phyloP scores from a whole-genome alignment of 2,113 vertebrate species.

The Peromyscus maniculatus region DNA sequence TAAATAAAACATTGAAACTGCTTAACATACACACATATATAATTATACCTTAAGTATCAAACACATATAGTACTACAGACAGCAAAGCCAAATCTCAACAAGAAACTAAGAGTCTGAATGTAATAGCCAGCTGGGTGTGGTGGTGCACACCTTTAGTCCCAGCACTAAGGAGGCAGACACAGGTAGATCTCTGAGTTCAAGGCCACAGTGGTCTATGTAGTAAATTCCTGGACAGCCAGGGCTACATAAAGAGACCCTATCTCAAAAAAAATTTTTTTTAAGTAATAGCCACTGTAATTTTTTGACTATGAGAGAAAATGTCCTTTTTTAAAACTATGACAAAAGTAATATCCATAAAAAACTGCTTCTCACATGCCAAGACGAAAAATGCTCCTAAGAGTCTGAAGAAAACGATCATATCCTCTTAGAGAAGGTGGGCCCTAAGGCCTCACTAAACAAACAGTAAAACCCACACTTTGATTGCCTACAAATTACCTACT shows the following conservation, averaged over 20 bases:
- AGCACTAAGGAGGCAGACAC: neutral
- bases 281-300: neutral
- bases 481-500: neutral
- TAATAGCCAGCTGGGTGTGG: neutral
- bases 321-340: neutral
- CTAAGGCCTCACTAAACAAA: neutral
- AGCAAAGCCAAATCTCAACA: constrained; percentile 34
- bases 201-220: neutral
- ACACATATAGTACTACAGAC: neutral
- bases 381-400: constrained; percentile 1
- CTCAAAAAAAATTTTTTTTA: neutral
- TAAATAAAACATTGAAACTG: constrained; percentile 7
- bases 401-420: constrained; percentile 41
- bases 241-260: neutral
- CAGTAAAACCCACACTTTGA: neutral
- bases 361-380: constrained; percentile 10
- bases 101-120: constrained; percentile 26
- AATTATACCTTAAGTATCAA: constrained; percentile 40
- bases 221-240: neutral
- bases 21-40: constrained; percentile 16
- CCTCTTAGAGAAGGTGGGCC: neutral
- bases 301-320: neutral
- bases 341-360: neutral
- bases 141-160: neutral
- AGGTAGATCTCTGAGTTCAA: neutral